Conservation (phyloP, 53 echinoderm and acorn worm genomes). For the Paracentrotus lividus region DNA sequence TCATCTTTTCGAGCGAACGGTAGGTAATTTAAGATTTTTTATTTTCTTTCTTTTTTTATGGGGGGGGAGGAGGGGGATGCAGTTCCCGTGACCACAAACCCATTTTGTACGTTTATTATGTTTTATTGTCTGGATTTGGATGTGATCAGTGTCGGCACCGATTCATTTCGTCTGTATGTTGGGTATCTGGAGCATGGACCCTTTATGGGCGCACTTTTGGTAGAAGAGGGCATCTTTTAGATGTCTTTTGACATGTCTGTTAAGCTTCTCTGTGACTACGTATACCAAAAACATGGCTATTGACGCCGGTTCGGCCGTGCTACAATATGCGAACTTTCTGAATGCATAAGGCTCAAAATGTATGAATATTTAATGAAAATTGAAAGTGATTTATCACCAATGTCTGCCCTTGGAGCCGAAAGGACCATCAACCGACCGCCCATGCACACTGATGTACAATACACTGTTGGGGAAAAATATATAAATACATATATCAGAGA, state of each 20-base stretch:
- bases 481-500: neutral
- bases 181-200: neutral
- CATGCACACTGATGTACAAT: neutral
- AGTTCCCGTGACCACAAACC: neutral
- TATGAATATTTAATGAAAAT: slow-evolving; percentile 25
- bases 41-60: neutral
- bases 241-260: neutral
- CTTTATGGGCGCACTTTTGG: neutral
- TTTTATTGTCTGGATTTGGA: too few relatives aligned
- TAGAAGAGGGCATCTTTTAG: neutral
- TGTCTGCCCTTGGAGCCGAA: slow-evolving; percentile 6
- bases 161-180: neutral
- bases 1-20: neutral
- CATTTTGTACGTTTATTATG: neutral
- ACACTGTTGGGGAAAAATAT: neutral
- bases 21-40: neutral
- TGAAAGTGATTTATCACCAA: slow-evolving; percentile 20
- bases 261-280: neutral
- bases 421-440: neutral
- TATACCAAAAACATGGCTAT: neutral
- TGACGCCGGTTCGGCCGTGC: neutral
- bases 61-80: too few relatives aligned
- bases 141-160: neutral
- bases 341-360: neutral
- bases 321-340: neutral